Percentiles rank a stretch among this genome's conserved stretches.
Conservation (phyloP, 2,797 vertebrate genomes). For the Semotilus atromaculatus region DNA sequence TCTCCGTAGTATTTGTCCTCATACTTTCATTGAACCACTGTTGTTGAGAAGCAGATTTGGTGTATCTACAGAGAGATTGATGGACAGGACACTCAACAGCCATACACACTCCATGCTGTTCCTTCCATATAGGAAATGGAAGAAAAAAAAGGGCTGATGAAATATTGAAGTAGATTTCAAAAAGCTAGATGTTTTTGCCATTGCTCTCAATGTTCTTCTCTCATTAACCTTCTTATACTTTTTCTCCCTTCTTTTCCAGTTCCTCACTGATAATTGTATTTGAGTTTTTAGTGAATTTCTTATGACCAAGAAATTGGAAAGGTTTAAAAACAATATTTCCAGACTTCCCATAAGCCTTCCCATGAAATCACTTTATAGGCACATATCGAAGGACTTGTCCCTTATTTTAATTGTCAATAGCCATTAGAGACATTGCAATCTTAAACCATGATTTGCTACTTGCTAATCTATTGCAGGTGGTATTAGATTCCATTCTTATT, state of each 20-base stretch:
- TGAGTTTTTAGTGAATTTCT: constrained; percentile 8
- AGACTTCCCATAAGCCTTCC: neutral
- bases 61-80: constrained; percentile 46
- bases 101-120: constrained; percentile 33
- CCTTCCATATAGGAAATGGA: constrained; percentile 10
- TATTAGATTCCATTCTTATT: too few species aligned
- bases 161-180: constrained; percentile 36
- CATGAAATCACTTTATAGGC: neutral
- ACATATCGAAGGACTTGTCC: neutral
- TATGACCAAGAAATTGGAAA: neutral
- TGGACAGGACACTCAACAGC: constrained; percentile 19
- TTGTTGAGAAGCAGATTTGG: constrained; percentile 13
- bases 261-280: neutral
- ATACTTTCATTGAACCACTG: constrained; percentile 8
- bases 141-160: neutral
- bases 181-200: neutral
- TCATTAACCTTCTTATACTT: neutral
- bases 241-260: neutral
- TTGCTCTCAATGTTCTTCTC: neutral
- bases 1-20: constrained; percentile 16
- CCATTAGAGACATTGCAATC: neutral
- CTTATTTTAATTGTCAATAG: neutral
- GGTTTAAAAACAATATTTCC: neutral
- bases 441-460: neutral
- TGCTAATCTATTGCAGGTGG: neutral